phyloP scores from a whole-genome alignment of 1,140 invertebrate species.

The Drosophila orosa region DNA sequence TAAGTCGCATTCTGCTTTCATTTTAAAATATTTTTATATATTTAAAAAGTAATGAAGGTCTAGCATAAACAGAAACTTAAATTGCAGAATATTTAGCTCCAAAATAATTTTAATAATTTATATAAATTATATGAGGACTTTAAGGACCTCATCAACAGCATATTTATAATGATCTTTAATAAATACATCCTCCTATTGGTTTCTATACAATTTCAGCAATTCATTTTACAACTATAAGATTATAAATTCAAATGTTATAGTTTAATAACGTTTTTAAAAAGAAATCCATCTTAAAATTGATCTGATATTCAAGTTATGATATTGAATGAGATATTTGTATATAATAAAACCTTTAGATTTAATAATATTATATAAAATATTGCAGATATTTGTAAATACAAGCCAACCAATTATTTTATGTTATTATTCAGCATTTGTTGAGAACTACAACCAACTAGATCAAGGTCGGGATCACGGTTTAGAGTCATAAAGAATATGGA shows the following conservation, averaged over 20 bases:
- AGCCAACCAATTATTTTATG: neutral
- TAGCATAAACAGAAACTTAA: too few species aligned
- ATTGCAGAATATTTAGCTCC: too few species aligned
- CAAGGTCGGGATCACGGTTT: neutral
- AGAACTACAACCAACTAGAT: neutral
- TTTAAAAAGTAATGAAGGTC: too few species aligned
- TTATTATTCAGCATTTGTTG: neutral
- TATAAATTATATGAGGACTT: too few species aligned
- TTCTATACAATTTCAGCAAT: neutral
- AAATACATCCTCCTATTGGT: neutral
- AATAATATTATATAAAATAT: neutral
- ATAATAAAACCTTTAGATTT: neutral
- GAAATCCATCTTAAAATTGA: neutral
- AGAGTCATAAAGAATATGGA: neutral
- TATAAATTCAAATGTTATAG: too few species aligned
- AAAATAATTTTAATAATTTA: too few species aligned
- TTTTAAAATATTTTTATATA: neutral
- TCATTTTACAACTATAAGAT: neutral
- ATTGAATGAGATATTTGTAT: too few species aligned
- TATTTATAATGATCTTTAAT: neutral
- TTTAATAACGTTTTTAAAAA: too few species aligned
- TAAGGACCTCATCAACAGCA: too few species aligned
- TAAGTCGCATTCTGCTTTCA: too few species aligned
- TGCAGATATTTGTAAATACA: neutral
- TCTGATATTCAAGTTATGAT: neutral